Evolutionary conservation across 1,140 invertebrate genomes (phyloP), one percentile per base, ranked within the genome.

Genomic region (Papilio glaucus): DNA sequence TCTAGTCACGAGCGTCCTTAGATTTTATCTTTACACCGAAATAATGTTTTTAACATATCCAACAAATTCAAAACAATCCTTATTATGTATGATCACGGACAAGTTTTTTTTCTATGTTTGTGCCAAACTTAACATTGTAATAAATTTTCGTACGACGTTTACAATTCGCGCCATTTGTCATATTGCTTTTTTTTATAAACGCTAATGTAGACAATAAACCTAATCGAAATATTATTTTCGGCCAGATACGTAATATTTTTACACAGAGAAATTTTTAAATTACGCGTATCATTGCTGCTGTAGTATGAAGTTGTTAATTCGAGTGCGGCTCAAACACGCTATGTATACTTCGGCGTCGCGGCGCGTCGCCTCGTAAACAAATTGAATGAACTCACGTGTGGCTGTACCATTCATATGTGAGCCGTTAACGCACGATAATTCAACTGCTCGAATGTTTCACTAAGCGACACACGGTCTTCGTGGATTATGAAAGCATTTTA

Each of bases 351-450:
- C 63, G 73, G 76, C 82, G 85, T 80, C 83, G 85, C 77, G 78
- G 76, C 77, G 82, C 77, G 71, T 76, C 82, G 74, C 71, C 73
- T 75, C 74, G 88, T 91, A 90, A 91, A 89, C 89, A 89, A 88
- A 90, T 92, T 92, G 89, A 92, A 92, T 92, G 89, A 89, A 90
- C 81, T 85, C 83, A 82, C 81, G 82, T 82, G 82, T 85, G 80
- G 85, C 81, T 78, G 80, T 79, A 83, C 87, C 89, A 92, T 92
- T 92, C 90, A 92, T 88, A 86, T 91, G 89, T 87, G 82, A 75
- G 86, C 86, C 83, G 86, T 86, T 85, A 88, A 86, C 85, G 86
- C 87, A 85, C 84, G 87, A 88, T 87, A 88, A 87, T 88, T 90
- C 87, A 85, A 89, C 83, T 85, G 83, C 78, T 83, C 81, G 82